A percentile compares a stretch with the other conserved stretches of the same genome.
These are phyloP conservation scores for Sisyra terminalis DNA, from an alignment of 2,888 invertebrate genomes.

Conservation along the genomic window DNA sequence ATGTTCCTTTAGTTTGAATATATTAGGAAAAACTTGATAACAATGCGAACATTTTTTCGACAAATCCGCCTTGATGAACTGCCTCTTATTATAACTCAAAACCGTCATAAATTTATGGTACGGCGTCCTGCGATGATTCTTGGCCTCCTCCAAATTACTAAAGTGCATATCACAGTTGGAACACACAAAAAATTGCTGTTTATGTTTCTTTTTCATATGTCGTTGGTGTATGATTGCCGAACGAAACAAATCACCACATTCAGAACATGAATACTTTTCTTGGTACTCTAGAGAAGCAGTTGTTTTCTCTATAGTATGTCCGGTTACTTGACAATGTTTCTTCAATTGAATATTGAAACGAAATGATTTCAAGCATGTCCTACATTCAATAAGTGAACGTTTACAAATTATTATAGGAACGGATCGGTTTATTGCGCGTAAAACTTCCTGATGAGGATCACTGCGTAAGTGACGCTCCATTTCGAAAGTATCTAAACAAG, in stretches of 20 bases:
- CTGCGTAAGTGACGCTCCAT: conserved; percentile 55
- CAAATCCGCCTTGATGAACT: conserved; percentile 24
- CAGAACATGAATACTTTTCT: conserved; percentile 39
- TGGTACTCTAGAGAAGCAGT: conserved; percentile 48
- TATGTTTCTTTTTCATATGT: conserved; percentile 45
- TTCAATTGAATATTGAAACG: conserved; percentile 60
- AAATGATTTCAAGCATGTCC: conserved; percentile 49
- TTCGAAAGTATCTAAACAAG: conserved; percentile 39
- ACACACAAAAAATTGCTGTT: conserved; percentile 44
- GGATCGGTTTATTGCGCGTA: conserved; percentile 59
- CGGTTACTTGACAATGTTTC: conserved; percentile 34
- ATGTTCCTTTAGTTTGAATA: conserved; percentile 43
- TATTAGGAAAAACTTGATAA: conserved; percentile 30
- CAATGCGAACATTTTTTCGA: conserved; percentile 45
- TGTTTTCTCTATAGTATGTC: conserved; percentile 6
- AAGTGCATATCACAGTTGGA: conserved; percentile 50
- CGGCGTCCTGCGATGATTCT: conserved; percentile 44
- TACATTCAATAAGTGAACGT: conserved; percentile 43
- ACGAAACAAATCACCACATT: conserved; percentile 41
- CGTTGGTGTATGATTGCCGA: conserved; percentile 49
- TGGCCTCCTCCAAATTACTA: conserved; percentile 38
- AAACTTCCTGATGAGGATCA: conserved; percentile 51
- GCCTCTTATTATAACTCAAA: conserved; percentile 26
- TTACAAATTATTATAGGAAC: conserved; percentile 64
- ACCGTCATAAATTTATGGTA: conserved; percentile 44